Percentiles rank a stretch among this genome's conserved stretches.
Evolutionary conservation across 2,888 invertebrate species (phyloP).

Genomic region (Magallana nippona): DNA sequence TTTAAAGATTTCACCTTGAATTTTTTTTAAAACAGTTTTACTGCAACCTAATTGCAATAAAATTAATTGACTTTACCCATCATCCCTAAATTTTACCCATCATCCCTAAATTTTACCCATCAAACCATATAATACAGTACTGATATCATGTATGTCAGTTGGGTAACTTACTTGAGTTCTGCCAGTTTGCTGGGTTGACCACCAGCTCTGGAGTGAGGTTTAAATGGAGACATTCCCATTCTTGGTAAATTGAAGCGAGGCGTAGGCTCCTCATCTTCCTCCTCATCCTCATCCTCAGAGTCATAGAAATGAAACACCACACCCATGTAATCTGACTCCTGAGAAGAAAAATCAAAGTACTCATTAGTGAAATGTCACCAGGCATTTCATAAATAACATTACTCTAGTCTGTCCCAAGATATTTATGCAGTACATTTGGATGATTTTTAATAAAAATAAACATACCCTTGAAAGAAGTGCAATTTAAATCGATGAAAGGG

Average conservation of each 20-base stretch:
- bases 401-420: too few relatives aligned
- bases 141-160: too few relatives aligned
- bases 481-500: too few relatives aligned
- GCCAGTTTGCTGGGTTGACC: slow-evolving; percentile 59
- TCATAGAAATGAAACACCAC: slow-evolving; percentile 79
- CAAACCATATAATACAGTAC: neutral
- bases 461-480: too few relatives aligned
- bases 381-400: too few relatives aligned
- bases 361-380: neutral
- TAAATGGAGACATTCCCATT: slow-evolving; percentile 51
- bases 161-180: slow-evolving; percentile 53
- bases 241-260: slow-evolving; percentile 41
- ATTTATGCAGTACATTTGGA: too few relatives aligned
- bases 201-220: slow-evolving; percentile 53
- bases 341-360: slow-evolving; percentile 29
- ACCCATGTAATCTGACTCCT: slow-evolving; percentile 79
- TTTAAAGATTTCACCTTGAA: too few relatives aligned
- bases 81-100: neutral
- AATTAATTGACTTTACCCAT: too few relatives aligned
- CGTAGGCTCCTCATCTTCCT: slow-evolving; percentile 54
- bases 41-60: too few relatives aligned
- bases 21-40: too few relatives aligned
- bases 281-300: slow-evolving; percentile 76
- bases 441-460: too few relatives aligned
- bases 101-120: neutral